Evolutionary conservation across 1,140 invertebrate genomes (phyloP), one percentile per base, ranked within the genome.

Genomic region (Meloidogyne hapla): DNA sequence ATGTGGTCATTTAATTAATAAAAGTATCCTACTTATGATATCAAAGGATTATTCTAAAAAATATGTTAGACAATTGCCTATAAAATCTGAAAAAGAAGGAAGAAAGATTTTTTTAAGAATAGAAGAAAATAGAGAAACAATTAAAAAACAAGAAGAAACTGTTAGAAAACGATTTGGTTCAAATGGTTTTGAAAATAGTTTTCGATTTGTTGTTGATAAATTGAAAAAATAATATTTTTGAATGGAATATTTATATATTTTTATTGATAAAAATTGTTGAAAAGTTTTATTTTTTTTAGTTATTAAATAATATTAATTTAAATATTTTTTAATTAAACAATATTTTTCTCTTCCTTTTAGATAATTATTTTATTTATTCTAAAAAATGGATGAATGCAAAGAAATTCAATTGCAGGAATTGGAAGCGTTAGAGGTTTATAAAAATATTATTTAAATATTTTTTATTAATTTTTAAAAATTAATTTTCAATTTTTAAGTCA

Each of bases 1-100:
- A 18, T 33, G 76, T 21, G 80, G 79, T 21, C 28, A 69, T 25
- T 25, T 80, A 28, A 81, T 83, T 21, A 64, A 82, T 38, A 75
- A 81, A 33, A 71, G 77, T 70, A 25, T 79, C 10, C 61, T 67
- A 6, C 23, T 62, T 18, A 25, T 77, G 74, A 48, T 66, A 21
- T 33, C 21, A 56, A 33, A 72, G 33, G 65, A 66, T 8, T 66
- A 25, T 26, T 66, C 65, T 21, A 66, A 66, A 26, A 66, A 66
- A 66, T 33, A 9, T 21, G 25, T 66, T 26, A 26, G 4, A 18
- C 4, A 66, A 66, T 6, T 5, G n/a, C 18, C 6, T 18, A 42
- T 18, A 8, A 2, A 56, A 56, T 4, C 0, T n/a, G 23, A 67
- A 21, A 9, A 42, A 18, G 5, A n/a, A 67, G 12, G 13, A 33